Percentiles rank a stretch among this genome's conserved stretches.
Evolutionary conservation across 1,140 invertebrate species (phyloP).

Genomic region (Drosophila asahinai): DNA sequence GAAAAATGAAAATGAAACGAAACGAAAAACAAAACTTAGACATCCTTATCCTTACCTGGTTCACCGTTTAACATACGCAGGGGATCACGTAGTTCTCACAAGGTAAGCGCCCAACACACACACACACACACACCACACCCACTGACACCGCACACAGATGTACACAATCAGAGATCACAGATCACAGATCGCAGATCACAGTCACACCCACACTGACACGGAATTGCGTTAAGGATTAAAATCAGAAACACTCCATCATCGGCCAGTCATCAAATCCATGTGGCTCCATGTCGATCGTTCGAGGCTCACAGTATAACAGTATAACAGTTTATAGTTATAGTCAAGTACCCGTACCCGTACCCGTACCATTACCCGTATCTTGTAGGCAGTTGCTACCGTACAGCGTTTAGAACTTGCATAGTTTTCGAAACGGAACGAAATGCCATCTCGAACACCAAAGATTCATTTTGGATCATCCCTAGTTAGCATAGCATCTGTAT

Average conservation of each 20-base stretch:
- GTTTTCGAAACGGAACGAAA: slow-evolving; percentile 23
- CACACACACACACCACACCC: slow-evolving; percentile 36
- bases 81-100: slow-evolving; percentile 95
- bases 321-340: slow-evolving; percentile 29
- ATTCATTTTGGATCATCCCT: slow-evolving; percentile 12
- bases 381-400: slow-evolving; percentile 43
- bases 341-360: slow-evolving; percentile 4
- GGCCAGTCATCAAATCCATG: slow-evolving; percentile 19
- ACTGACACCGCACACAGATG: slow-evolving; percentile 33
- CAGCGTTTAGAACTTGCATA: slow-evolving; percentile 27
- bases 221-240: slow-evolving; percentile 16
- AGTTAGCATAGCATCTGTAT: slow-evolving; percentile 22
- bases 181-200: slow-evolving; percentile 27
- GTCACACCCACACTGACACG: slow-evolving; percentile 6
- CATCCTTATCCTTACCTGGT: slow-evolving; percentile 97
- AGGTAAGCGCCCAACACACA: slow-evolving; percentile 88
- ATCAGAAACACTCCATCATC: slow-evolving; percentile 8
- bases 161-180: slow-evolving; percentile 6
- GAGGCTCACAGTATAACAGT: slow-evolving; percentile 33
- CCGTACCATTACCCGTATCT: slow-evolving; percentile 21
- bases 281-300: slow-evolving; percentile 4
- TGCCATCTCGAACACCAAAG: slow-evolving; percentile 28
- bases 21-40: slow-evolving; percentile 87
- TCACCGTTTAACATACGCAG: slow-evolving; percentile 97
- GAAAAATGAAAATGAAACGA: slow-evolving; percentile 62